Evolutionary conservation across 2,113 vertebrate species (phyloP), one percentile per base, ranked within the genome.

Genomic region (Acrocephalus arundinaceus): DNA sequence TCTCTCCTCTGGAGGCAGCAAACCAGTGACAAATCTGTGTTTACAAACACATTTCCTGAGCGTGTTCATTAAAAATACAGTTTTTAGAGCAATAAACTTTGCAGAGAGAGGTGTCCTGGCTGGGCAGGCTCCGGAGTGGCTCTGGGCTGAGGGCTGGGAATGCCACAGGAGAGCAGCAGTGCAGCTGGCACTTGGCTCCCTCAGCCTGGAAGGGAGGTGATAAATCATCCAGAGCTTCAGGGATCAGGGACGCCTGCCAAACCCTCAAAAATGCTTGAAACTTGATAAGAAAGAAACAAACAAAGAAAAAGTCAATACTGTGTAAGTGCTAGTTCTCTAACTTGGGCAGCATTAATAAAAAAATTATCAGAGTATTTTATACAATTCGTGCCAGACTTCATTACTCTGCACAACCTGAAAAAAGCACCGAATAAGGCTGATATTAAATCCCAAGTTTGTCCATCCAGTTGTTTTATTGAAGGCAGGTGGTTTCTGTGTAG

Each of bases 211-310:
- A 39, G 37, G 37, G 37, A 39, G 37, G 37, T 39, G 51, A 96
- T 95, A 91, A 96, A 97, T 97, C 92, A 94, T 7, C 31, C 33
- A 45, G 21, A 58, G 88, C 94, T 97, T 21, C 93, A 68, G 93
- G 95, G 93, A 87, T 77, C 18, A 96, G 70, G 77, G 93, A 95
- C 21, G 67, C 62, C 65, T 94, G 96, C 95, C 96, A 97, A 97
- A 94, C 48, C 94, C 93, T 93, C 89, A 95, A 91, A 96, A 97
- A 96, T 73, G 51, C n/a, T 51, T 86, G 92, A 95, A 93, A 91
- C 75, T 88, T 87, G 97, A 93, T 95, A 94, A 97, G 94, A 85
- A 94, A 92, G 71, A 84, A 89, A 93, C 19, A 95, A 93, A 94
- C 70, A 95, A 93, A 94, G 66, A 91, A 81, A 78, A 73, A 96